Conservation (phyloP, 2,113 vertebrate species). For the Cynopterus brachyotis region DNA sequence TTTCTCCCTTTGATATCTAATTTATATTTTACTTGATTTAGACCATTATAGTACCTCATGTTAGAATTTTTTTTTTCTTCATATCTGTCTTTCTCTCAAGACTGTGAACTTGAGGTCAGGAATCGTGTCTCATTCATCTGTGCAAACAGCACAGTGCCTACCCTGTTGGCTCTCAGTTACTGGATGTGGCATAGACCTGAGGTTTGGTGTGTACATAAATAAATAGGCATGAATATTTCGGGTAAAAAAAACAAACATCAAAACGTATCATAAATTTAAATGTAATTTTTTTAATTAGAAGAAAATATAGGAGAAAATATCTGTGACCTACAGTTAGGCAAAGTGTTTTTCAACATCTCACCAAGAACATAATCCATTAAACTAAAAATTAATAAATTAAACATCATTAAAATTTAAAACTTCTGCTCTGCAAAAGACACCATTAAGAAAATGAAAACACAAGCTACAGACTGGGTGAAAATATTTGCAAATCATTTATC, state of each 20-base stretch:
- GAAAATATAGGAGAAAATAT: not conserved
- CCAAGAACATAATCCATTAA: not conserved
- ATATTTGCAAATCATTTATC: not conserved
- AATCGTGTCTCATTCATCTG: not conserved
- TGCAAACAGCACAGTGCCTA: not conserved
- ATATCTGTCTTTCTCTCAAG: not conserved
- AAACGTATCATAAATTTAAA: not conserved
- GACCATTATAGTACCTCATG: not conserved
- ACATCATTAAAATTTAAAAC: slow-evolving; percentile 14
- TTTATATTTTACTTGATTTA: slow-evolving; percentile 54
- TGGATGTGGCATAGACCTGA: not conserved
- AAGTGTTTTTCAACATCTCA: not conserved
- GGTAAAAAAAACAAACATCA: not conserved
- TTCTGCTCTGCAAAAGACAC: not conserved
- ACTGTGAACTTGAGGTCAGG: not conserved
- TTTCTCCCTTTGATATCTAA: not conserved
- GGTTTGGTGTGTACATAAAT: not conserved
- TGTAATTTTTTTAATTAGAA: not conserved
- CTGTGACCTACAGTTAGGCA: not conserved
- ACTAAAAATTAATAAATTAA: not conserved
- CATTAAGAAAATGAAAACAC: not conserved
- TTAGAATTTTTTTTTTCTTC: not conserved
- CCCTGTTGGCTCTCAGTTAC: not conserved
- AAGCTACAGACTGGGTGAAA: not conserved
- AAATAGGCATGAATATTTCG: not conserved